Evolutionary conservation across 2,797 vertebrate genomes (phyloP).

Genomic region (Thaleichthys pacificus): DNA sequence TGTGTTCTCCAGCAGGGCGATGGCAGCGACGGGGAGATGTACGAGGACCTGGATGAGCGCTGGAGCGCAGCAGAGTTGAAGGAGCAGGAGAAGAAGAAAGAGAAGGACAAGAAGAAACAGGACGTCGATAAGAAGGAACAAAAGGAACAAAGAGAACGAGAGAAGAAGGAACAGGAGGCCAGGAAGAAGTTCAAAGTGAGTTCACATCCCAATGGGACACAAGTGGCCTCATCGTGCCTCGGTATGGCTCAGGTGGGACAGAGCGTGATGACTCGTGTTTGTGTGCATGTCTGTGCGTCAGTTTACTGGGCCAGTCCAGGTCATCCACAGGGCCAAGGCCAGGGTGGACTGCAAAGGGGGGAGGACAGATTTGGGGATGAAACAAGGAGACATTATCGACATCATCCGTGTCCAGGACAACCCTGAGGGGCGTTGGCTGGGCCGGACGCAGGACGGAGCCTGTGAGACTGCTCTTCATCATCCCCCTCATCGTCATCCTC

Average conservation of each 20-base stretch:
- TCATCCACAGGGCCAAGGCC: constrained; percentile 81
- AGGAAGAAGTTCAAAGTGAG: constrained; percentile 93
- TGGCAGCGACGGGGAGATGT: constrained; percentile 81
- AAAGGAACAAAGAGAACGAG: constrained; percentile 89
- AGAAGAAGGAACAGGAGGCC: constrained; percentile 90
- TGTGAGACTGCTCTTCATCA: constrained; percentile 70
- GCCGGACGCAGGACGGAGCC: constrained; percentile 76
- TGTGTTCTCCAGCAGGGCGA: constrained; percentile 51
- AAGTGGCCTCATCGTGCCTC: not conserved
- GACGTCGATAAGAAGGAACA: constrained; percentile 60
- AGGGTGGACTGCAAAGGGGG: constrained; percentile 75
- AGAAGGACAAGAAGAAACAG: constrained; percentile 83
- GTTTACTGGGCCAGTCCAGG: constrained; percentile 78
- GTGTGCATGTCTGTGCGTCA: constrained; percentile 43
- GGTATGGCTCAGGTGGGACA: no score
- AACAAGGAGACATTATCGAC: constrained; percentile 84
- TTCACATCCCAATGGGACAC: not conserved
- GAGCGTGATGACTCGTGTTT: no score
- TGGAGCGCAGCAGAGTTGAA: constrained; percentile 67
- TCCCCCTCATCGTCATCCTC: not conserved
- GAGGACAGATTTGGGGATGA: constrained; percentile 84
- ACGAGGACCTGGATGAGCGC: constrained; percentile 85
- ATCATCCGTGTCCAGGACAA: constrained; percentile 87
- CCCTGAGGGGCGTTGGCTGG: constrained; percentile 91
- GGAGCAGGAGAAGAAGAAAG: constrained; percentile 76